A percentile compares a stretch with the other conserved stretches of the same genome.
Conservation (phyloP, 2,113 vertebrate species). For the Scatophagus argus region DNA sequence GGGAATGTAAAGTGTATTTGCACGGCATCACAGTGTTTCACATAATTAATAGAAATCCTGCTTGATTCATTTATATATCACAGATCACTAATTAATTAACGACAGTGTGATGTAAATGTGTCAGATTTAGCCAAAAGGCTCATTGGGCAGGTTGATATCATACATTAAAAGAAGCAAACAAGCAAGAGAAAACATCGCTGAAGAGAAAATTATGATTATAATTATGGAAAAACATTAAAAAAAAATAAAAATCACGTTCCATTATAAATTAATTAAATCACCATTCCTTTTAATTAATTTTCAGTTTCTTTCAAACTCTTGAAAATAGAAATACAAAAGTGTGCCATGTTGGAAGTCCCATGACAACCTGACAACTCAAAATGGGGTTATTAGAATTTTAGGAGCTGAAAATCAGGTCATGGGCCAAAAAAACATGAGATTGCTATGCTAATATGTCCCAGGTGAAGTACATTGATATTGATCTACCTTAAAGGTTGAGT, state of each 20-base stretch:
- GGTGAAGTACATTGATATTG: conserved; percentile 21
- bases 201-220: not conserved
- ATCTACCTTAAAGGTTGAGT: not conserved
- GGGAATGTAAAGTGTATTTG: not conserved
- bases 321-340: conserved; percentile 22
- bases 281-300: not conserved
- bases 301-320: not conserved
- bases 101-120: not conserved
- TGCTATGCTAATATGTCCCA: conserved; percentile 1
- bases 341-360: conserved; percentile 19
- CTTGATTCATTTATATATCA: not conserved
- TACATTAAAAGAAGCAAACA: not conserved
- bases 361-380: conserved; percentile 41
- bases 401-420: conserved; percentile 45
- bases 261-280: not conserved
- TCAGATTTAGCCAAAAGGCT: conserved; percentile 4
- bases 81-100: not conserved
- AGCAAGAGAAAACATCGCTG: not conserved
- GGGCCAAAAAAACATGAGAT: conserved; percentile 9
- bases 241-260: not conserved
- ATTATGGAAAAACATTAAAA: not conserved
- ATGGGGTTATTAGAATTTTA: conserved; percentile 50
- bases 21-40: not conserved
- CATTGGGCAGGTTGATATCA: not conserved
- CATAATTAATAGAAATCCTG: not conserved